Percentiles rank a stretch among this genome's conserved stretches.
These are phyloP conservation scores for Nipponia nippon DNA, from an alignment of 2,113 vertebrate species.

Conservation along the genomic window DNA sequence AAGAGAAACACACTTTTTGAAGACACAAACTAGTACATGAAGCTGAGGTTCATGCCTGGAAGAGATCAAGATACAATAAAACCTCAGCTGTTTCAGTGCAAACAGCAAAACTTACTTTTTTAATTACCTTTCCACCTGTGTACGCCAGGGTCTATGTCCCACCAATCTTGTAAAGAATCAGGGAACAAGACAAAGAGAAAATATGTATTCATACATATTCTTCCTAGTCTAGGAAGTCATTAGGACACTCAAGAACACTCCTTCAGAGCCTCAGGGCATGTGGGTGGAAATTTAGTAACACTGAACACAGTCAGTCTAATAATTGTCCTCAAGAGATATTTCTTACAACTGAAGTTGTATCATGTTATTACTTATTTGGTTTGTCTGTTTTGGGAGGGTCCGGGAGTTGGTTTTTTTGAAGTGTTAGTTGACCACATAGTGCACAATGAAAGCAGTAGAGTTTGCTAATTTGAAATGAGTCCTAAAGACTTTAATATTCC, in stretches of 20 bases:
- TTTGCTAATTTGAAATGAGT: conserved; percentile 71
- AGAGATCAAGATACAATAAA: neutral
- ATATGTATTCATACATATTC: neutral
- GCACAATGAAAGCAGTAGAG: conserved; percentile 59
- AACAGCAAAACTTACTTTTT: neutral
- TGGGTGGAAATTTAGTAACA: neutral
- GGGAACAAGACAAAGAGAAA: neutral
- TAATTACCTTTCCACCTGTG: neutral
- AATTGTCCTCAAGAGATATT: neutral
- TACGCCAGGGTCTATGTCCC: neutral
- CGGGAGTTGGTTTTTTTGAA: neutral
- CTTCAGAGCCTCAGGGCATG: neutral
- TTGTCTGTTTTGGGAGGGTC: neutral
- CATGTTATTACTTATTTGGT: neutral
- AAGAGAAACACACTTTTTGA: neutral
- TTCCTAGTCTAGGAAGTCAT: neutral
- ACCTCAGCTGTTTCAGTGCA: neutral
- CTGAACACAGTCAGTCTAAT: neutral
- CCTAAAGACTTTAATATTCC: conserved; percentile 75
- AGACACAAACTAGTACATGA: neutral
- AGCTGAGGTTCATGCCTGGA: neutral
- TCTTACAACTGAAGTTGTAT: neutral
- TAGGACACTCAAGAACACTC: neutral
- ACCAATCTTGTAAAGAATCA: neutral
- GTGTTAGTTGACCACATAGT: conserved; percentile 31